A percentile compares a stretch with the other conserved stretches of the same genome.
Conservation (phyloP, 2,888 invertebrate genomes). For the Athalia rosae region DNA sequence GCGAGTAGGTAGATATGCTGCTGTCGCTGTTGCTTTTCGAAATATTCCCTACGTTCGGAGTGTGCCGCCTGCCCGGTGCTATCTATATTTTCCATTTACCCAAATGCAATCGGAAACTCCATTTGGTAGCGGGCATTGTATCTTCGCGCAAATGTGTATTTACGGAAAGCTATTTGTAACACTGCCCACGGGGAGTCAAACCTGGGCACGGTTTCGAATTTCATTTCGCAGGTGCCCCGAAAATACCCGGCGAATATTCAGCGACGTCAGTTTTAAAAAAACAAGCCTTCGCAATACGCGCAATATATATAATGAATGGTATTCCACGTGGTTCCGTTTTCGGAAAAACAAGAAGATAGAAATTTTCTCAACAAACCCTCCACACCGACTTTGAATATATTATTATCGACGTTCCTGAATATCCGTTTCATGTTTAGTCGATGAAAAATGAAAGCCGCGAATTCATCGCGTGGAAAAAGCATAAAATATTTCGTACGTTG, state of each 20-base stretch:
- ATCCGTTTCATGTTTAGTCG: slow-evolving; percentile 15
- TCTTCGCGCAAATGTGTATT: slow-evolving; percentile 42
- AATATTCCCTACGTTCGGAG: background rate
- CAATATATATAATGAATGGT: slow-evolving; percentile 9
- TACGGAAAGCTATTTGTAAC: slow-evolving; percentile 44
- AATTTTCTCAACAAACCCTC: background rate
- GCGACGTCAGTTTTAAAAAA: slow-evolving; percentile 23
- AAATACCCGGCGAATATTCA: slow-evolving; percentile 33
- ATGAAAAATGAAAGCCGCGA: slow-evolving; percentile 5
- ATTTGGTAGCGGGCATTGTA: slow-evolving; percentile 44
- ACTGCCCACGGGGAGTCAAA: slow-evolving; percentile 41
- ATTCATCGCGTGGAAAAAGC: slow-evolving; percentile 10
- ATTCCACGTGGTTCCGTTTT: background rate
- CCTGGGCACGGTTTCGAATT: slow-evolving; percentile 38
- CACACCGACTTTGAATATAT: slow-evolving; percentile 11
- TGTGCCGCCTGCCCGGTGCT: slow-evolving; percentile 6
- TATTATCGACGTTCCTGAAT: background rate
- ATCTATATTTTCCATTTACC: slow-evolving; percentile 44
- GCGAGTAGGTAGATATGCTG: slow-evolving; percentile 4
- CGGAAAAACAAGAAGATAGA: background rate
- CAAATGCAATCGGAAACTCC: slow-evolving; percentile 41
- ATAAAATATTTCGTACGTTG: background rate
- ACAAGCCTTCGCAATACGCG: background rate
- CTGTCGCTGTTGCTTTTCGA: too few species aligned
- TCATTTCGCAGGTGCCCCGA: slow-evolving; percentile 29